Evolutionary conservation across 2,888 invertebrate species (phyloP).

Genomic region (Cryptops parisi): DNA sequence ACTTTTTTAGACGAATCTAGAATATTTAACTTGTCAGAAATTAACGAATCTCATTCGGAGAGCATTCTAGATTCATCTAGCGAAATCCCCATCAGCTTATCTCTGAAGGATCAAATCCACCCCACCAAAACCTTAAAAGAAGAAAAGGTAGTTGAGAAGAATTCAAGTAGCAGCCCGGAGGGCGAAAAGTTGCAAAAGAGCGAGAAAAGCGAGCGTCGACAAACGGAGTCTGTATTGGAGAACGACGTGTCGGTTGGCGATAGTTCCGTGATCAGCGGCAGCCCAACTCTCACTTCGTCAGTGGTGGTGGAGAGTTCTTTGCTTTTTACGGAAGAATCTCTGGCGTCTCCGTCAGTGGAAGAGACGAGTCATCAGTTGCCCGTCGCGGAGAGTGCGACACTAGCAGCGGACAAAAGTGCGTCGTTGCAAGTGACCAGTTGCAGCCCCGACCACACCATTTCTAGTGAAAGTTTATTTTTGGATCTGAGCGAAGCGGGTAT

Average conservation of each 20-base stretch:
- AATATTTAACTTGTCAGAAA: neutral
- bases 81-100: neutral
- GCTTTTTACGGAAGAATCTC: neutral
- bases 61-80: neutral
- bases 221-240: neutral
- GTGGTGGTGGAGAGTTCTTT: neutral
- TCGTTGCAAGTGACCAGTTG: neutral
- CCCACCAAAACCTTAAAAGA: conserved; percentile 9
- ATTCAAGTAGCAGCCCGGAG: neutral
- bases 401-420: neutral
- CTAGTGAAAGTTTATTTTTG: neutral
- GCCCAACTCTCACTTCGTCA: neutral
- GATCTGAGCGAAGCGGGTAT: neutral
- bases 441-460: neutral
- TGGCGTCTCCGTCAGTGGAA: too few relatives aligned
- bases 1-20: neutral
- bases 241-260: neutral
- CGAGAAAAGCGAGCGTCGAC: too few relatives aligned
- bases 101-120: conserved; percentile 8
- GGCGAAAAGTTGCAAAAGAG: too few relatives aligned
- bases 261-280: neutral
- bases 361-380: neutral
- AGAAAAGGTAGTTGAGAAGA: neutral
- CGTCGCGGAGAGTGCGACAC: neutral
- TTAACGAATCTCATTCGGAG: neutral